A percentile compares a stretch with the other conserved stretches of the same genome.
Conservation (phyloP, 2,888 invertebrate genomes). For the Synergus gifuensis region DNA sequence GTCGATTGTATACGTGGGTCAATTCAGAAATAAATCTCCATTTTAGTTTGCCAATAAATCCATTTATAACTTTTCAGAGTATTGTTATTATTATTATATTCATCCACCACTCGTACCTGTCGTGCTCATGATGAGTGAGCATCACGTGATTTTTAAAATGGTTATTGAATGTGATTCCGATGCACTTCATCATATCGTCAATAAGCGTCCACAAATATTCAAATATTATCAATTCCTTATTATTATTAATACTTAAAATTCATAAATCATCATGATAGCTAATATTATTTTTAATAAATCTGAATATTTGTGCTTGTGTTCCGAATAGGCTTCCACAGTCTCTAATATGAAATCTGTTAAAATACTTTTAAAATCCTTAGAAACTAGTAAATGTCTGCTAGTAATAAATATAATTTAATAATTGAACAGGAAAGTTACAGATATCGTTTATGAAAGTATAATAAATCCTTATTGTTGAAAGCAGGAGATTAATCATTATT, state of each 20-base stretch:
- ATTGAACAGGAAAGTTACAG: neutral
- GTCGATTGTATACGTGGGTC: conserved; percentile 14
- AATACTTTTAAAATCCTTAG: too few relatives aligned
- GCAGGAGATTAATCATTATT: conserved; percentile 11
- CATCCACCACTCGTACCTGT: conserved; percentile 23
- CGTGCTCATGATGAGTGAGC: conserved; percentile 11
- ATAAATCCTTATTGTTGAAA: neutral
- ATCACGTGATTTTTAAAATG: conserved; percentile 37
- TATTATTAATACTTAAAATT: neutral
- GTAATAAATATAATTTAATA: neutral
- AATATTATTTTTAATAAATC: neutral
- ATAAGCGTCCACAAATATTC: neutral
- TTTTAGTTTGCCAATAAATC: conserved; percentile 33
- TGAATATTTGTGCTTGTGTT: too few relatives aligned
- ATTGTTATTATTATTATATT: conserved; percentile 36
- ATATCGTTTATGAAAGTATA: neutral
- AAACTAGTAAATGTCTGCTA: neutral
- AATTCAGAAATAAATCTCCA: conserved; percentile 31
- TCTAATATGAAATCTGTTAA: too few relatives aligned
- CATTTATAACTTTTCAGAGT: conserved; percentile 8
- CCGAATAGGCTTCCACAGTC: too few relatives aligned
- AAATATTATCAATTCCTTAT: neutral
- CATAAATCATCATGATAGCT: neutral
- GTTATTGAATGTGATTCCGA: conserved; percentile 11
- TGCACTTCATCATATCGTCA: conserved; percentile 15